Evolutionary conservation across 1,140 invertebrate species (phyloP), one percentile per base, ranked within the genome.

Genomic region (Ceratitis capitata): DNA sequence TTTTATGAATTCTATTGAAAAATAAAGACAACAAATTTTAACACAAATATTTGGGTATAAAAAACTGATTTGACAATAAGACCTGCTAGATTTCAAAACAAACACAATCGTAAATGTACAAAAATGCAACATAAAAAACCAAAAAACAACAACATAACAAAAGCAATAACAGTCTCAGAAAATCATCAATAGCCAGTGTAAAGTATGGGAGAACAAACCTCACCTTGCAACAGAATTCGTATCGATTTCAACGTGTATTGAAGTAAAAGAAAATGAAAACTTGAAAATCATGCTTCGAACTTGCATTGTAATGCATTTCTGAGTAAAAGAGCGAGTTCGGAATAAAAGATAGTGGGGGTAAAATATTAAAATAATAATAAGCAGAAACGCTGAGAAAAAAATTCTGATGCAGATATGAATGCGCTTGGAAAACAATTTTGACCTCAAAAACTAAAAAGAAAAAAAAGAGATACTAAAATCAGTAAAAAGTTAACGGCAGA

Each of bases 331-430:
- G 39, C 14, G 69, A 45, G 19, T 35, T 78, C 69, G 23, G 51
- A 23, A 56, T 19, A 56, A 56, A 23, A 45, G 32, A 78, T 78
- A 19, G 7, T 32, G 45, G 26, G 39, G n/a, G 2, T 23, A 64
- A 45, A 78, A 78, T 45, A 78, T 74, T 74, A 45, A 78, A 78
- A 78, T 47, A 78, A 78, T 47, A 78, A 78, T 45, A 78, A 23
- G 29, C 61, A 69, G 16, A n/a, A 6, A 45, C 32, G 39, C n/a
- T 45, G 35, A 45, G 19, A 78, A 45, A 23, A 10, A 19, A 3
- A 39, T 78, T 16, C 23, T 2, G 7, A 61, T 61, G 56, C n/a
- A 23, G n/a, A 1, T 49, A 5, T 49, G 10, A 1, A 14, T 14
- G 26, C 9, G 26, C 7, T 6, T 35, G 64, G 69, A 26, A 42